Percentiles rank a stretch among this genome's conserved stretches.
These are phyloP conservation scores for Antennarius striatus DNA, from an alignment of 2,113 vertebrate species.

Conservation along the genomic window DNA sequence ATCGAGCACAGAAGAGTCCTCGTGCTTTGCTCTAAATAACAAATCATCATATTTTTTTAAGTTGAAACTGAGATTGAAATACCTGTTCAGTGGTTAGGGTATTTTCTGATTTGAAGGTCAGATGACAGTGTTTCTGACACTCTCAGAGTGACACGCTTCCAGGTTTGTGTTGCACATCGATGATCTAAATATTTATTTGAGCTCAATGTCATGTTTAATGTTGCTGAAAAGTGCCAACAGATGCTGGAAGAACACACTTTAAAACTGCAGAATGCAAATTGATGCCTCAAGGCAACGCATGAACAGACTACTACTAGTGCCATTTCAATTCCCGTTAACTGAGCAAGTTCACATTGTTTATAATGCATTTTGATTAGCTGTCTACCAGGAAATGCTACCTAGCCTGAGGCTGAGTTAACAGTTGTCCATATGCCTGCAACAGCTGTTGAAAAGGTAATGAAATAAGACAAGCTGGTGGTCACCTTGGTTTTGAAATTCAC, in stretches of 20 bases:
- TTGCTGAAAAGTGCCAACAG: constrained; percentile 5
- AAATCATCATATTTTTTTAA: not conserved
- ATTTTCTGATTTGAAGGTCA: not conserved
- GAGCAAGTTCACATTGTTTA: constrained; percentile 38
- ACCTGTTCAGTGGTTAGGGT: not conserved
- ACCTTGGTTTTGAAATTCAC: constrained; percentile 38
- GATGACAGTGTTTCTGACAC: not conserved
- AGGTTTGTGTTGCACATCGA: constrained; percentile 13
- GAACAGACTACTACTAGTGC: constrained; percentile 14
- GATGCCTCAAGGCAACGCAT: constrained; percentile 6
- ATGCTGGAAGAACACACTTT: constrained; percentile 18
- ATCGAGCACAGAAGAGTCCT: too few species aligned
- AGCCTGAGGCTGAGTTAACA: constrained; percentile 50
- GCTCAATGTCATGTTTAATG: not conserved
- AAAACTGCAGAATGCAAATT: constrained; percentile 15
- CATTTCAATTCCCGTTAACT: constrained; percentile 24
- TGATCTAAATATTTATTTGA: constrained; percentile 28
- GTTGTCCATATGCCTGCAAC: constrained; percentile 46
- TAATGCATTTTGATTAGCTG: constrained; percentile 60
- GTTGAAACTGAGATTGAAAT: not conserved
- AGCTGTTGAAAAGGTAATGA: constrained; percentile 53
- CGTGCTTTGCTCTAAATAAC: not conserved
- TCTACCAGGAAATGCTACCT: constrained; percentile 36
- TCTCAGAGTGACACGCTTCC: constrained; percentile 5
- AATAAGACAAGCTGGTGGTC: constrained; percentile 44